Conservation (phyloP, 1,140 invertebrate genomes). For the Babylonia areolata region DNA sequence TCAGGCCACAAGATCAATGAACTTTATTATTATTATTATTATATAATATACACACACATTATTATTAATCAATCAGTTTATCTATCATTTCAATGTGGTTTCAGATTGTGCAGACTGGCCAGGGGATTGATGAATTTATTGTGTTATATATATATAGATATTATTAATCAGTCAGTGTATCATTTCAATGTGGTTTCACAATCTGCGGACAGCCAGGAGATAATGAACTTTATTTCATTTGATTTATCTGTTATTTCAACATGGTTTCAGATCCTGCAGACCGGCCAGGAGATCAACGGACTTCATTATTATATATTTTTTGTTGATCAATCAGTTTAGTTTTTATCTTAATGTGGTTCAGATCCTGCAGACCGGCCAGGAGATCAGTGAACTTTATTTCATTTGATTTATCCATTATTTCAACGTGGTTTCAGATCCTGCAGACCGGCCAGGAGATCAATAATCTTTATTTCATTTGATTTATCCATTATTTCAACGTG, state of each 20-base stretch:
- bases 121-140: conserved; percentile 98
- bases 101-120: conserved; percentile 94
- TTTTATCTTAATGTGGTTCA: too few relatives aligned
- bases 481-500: too few relatives aligned
- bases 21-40: too few relatives aligned
- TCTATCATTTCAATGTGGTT: conserved; percentile 82
- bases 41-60: too few relatives aligned
- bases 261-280: conserved; percentile 83
- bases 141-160: conserved; percentile 96
- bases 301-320: too few relatives aligned
- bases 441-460: conserved; percentile 98
- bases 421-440: conserved; percentile 88
- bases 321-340: conserved; percentile 96
- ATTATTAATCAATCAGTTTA: conserved; percentile 96
- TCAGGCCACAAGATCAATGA: conserved; percentile 98
- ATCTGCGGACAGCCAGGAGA: conserved; percentile 96
- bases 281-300: conserved; percentile 93
- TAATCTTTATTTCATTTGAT: conserved; percentile 96
- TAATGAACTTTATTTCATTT: conserved; percentile 97
- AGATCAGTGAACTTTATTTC: conserved; percentile 97
- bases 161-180: too few relatives aligned
- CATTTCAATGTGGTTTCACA: conserved; percentile 85
- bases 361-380: conserved; percentile 84
- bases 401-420: too few relatives aligned
- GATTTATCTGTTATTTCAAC: too few relatives aligned